phyloP scores from a whole-genome alignment of 1,140 invertebrate species.

The Nebria ingens region DNA sequence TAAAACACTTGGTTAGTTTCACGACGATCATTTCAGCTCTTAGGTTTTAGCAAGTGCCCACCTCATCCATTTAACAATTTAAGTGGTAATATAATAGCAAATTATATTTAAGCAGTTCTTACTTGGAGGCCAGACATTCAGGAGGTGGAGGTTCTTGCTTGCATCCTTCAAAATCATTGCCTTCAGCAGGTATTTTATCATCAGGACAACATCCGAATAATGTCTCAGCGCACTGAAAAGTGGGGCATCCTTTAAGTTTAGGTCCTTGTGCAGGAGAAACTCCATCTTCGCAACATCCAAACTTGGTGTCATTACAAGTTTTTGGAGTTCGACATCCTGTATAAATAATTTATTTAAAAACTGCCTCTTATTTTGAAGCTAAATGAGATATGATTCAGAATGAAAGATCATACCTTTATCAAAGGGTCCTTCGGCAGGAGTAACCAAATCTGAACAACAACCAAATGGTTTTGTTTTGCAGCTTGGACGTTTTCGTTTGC shows the following conservation, averaged over 20 bases:
- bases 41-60: too few relatives aligned
- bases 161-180: slow-evolving; percentile 76
- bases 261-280: slow-evolving; percentile 69
- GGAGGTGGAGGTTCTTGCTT: slow-evolving; percentile 46
- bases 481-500: slow-evolving; percentile 41
- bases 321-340: slow-evolving; percentile 55
- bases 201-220: slow-evolving; percentile 82
- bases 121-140: slow-evolving; percentile 52
- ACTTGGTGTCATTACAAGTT: slow-evolving; percentile 71
- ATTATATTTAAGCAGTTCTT: slow-evolving; percentile 18
- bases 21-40: too few relatives aligned
- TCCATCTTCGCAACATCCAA: slow-evolving; percentile 82
- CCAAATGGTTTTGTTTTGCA: slow-evolving; percentile 69
- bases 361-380: slow-evolving; percentile 3
- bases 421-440: slow-evolving; percentile 74
- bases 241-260: slow-evolving; percentile 65
- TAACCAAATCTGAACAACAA: slow-evolving; percentile 81
- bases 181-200: slow-evolving; percentile 62
- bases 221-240: slow-evolving; percentile 60
- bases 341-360: slow-evolving; percentile 13
- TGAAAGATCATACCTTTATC: slow-evolving; percentile 46
- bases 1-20: too few relatives aligned
- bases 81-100: background rate
- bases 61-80: too few relatives aligned
- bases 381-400: background rate